A percentile compares a stretch with the other conserved stretches of the same genome.
These are phyloP conservation scores for Mus minutoides DNA, from an alignment of 2,797 vertebrate species.

Conservation along the genomic window DNA sequence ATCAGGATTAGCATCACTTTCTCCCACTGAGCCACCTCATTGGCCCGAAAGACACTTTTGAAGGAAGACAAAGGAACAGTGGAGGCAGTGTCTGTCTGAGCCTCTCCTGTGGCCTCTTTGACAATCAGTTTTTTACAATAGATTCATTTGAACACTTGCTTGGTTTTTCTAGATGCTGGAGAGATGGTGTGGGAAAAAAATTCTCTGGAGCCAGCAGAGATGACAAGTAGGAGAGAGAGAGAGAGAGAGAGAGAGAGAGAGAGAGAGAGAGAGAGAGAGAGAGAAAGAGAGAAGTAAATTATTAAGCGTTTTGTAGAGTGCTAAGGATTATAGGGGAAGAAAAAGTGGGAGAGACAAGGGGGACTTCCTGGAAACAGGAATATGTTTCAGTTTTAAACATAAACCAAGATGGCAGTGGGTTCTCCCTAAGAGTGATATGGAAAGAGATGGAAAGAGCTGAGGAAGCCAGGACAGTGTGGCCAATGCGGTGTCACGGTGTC, in stretches of 20 bases:
- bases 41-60: background rate
- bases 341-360: background rate
- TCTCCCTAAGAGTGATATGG: background rate
- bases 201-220: background rate
- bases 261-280: too few species aligned
- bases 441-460: background rate
- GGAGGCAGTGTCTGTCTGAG: background rate
- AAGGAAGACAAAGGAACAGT: background rate
- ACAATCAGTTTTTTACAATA: background rate
- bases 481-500: background rate
- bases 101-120: background rate
- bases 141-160: background rate
- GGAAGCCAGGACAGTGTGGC: too few species aligned
- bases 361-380: background rate
- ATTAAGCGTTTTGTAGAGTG: background rate
- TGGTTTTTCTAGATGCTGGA: too few species aligned
- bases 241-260: too few species aligned
- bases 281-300: background rate
- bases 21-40: background rate
- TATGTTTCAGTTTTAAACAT: background rate
- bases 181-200: background rate
- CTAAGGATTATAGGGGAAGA: background rate
- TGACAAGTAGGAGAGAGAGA: background rate
- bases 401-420: rapidly evolving
- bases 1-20: background rate